A percentile compares a stretch with the other conserved stretches of the same genome.
Conservation (phyloP, 53 echinoderm and acorn worm genomes). For the Pentamera pediparva region DNA sequence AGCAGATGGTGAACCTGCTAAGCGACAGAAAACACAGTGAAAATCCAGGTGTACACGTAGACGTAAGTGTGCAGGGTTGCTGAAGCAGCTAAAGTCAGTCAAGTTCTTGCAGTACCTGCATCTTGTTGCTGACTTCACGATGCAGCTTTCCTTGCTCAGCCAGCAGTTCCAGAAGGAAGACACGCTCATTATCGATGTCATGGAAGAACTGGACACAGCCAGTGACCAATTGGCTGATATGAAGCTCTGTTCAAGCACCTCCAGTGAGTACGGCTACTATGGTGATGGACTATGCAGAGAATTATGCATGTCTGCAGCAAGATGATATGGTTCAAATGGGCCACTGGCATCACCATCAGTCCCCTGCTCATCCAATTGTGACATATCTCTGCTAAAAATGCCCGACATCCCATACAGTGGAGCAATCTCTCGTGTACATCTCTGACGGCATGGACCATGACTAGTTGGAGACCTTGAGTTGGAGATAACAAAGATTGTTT, state of each 20-base stretch:
- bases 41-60: no score
- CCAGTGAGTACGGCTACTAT: slow-evolving; percentile 21
- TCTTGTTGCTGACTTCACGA: not conserved
- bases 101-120: not conserved
- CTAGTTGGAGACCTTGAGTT: not conserved
- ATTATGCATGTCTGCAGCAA: slow-evolving; percentile 33
- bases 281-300: slow-evolving; percentile 54
- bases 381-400: slow-evolving; percentile 11
- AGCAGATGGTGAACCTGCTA: no score
- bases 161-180: slow-evolving; percentile 8
- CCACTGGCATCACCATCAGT: slow-evolving; percentile 31
- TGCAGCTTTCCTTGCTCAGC: not conserved
- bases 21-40: no score
- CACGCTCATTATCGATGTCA: not conserved
- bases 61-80: not conserved
- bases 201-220: not conserved
- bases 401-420: not conserved
- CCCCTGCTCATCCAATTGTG: slow-evolving; percentile 29
- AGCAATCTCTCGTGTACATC: slow-evolving; percentile 4
- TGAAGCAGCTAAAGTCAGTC: not conserved
- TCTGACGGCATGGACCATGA: slow-evolving; percentile 32
- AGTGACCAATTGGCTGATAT: not conserved
- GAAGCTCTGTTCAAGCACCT: not conserved
- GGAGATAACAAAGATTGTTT: not conserved
- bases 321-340: slow-evolving; percentile 46